Evolutionary conservation across 2,797 vertebrate genomes (phyloP).

Genomic region (Carcharodon carcharias): DNA sequence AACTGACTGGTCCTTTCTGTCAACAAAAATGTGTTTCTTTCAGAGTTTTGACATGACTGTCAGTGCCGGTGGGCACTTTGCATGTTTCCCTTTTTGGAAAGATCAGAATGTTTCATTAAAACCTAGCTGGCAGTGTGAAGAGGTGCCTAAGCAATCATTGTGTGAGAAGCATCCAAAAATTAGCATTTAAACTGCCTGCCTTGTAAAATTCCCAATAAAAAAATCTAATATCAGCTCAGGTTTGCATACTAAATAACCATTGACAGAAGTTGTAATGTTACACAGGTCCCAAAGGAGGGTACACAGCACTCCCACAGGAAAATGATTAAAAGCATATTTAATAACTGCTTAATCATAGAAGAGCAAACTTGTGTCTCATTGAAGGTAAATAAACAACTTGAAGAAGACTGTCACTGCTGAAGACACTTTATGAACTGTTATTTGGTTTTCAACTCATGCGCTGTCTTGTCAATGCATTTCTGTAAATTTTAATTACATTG

Average conservation of each 20-base stretch:
- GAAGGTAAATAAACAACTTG: not conserved
- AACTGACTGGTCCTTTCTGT: not conserved
- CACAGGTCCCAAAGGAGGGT: not conserved
- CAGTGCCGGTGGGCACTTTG: not conserved
- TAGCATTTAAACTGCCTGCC: not conserved
- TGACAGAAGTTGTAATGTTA: not conserved
- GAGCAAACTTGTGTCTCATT: not conserved
- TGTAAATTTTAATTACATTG: not conserved
- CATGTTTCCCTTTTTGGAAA: not conserved
- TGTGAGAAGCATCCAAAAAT: not conserved
- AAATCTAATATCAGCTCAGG: not conserved
- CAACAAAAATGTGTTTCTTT: not conserved
- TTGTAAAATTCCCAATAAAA: conserved; percentile 1
- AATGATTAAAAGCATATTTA: conserved; percentile 32
- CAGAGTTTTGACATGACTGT: not conserved
- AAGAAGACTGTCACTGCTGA: not conserved
- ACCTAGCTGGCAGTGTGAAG: not conserved
- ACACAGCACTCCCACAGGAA: not conserved
- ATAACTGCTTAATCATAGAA: conserved; percentile 17
- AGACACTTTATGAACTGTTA: not conserved
- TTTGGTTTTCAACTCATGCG: not conserved
- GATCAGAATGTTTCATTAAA: not conserved
- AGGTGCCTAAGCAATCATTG: too few species aligned
- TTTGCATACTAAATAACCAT: not conserved
- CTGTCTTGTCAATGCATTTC: not conserved